phyloP scores from a whole-genome alignment of 2,797 vertebrate genomes.

The Phrynocephalus vlangalii region DNA sequence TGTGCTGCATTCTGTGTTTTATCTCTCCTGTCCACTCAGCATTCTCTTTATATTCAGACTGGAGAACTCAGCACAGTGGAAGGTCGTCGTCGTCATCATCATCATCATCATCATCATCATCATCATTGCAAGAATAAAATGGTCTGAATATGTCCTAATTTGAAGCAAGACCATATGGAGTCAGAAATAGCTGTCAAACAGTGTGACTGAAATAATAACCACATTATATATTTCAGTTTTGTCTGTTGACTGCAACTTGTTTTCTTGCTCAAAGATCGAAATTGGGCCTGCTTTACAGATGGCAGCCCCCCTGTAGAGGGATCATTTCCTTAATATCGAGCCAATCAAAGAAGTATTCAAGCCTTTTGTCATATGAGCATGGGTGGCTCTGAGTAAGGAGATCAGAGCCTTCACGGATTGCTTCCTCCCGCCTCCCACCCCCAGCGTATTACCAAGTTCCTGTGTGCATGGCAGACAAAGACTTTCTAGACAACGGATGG shows the following conservation, averaged over 20 bases:
- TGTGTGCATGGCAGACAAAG: conserved; percentile 76
- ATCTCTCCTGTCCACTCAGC: neutral
- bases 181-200: conserved; percentile 62
- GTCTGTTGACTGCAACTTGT: conserved; percentile 69
- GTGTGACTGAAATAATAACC: conserved; percentile 71
- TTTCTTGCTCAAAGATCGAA: conserved; percentile 71
- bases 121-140: conserved; percentile 48
- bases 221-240: conserved; percentile 57
- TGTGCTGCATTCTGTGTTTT: neutral
- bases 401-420: conserved; percentile 73
- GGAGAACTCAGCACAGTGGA: neutral
- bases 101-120: too few relatives aligned
- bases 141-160: conserved; percentile 47
- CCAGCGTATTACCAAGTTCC: conserved; percentile 73
- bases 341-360: conserved; percentile 82
- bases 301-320: conserved; percentile 78
- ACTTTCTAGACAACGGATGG: conserved; percentile 60
- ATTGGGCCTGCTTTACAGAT: conserved; percentile 72
- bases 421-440: conserved; percentile 41
- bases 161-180: conserved; percentile 65
- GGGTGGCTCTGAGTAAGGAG: conserved; percentile 65
- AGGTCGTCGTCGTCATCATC: neutral
- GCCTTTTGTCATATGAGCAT: conserved; percentile 70
- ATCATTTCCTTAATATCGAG: conserved; percentile 78
- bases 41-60: neutral